Evolutionary conservation across 2,113 vertebrate genomes (phyloP).

Genomic region (Microtus pennsylvanicus): DNA sequence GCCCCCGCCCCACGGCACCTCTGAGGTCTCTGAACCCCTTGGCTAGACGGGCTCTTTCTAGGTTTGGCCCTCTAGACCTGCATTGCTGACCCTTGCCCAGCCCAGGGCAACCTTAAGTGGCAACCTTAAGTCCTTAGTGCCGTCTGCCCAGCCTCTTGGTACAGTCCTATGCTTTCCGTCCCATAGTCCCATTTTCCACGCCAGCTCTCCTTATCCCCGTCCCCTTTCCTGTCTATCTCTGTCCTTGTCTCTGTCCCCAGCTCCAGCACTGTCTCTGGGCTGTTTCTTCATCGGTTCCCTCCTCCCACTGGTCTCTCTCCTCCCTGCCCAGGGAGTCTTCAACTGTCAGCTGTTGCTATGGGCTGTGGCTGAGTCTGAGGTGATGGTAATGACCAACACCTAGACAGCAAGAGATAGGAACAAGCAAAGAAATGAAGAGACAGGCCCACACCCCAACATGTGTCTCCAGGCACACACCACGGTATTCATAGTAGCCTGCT

Average conservation of each 20-base stretch:
- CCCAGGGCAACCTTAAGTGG: neutral
- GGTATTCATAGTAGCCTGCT: neutral
- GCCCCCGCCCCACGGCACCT: neutral
- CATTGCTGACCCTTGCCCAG: neutral
- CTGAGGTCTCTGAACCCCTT: neutral
- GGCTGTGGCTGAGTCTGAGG: constrained; percentile 59
- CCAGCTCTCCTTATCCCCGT: constrained; percentile 71
- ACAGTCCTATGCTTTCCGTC: neutral
- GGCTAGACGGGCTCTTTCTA: neutral
- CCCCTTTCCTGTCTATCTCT: constrained; percentile 76
- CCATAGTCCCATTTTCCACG: constrained; percentile 68
- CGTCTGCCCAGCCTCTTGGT: neutral
- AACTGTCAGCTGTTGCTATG: constrained; percentile 79
- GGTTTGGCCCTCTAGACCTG: neutral
- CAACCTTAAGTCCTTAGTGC: neutral
- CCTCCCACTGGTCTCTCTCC: constrained; percentile 48
- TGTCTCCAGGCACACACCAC: neutral
- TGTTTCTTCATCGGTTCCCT: constrained; percentile 30
- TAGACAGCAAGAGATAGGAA: constrained; percentile 50
- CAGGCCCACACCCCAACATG: neutral
- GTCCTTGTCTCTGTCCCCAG: constrained; percentile 72
- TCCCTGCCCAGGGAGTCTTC: constrained; percentile 46
- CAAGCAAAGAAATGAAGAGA: constrained; percentile 6
- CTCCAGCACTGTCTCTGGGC: constrained; percentile 19
- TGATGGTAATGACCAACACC: constrained; percentile 55